Base-by-base conservation (phyloP, 2,113 vertebrate species). In the Scomber colias region DNA sequence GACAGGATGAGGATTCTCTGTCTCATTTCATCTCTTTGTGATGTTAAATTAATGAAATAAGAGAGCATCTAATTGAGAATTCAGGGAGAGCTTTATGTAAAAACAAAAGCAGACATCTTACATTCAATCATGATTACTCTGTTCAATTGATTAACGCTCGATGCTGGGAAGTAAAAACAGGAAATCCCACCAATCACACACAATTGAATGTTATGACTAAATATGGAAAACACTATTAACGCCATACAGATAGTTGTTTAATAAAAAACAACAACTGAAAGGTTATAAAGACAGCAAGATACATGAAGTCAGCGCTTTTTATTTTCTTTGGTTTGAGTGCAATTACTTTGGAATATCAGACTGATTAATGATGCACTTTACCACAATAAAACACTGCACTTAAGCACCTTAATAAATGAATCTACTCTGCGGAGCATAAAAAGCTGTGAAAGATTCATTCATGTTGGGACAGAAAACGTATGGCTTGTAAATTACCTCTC, bases 391-490 rank as follows among this genome's bases (percentile, higher is more conserved):
- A 72, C 62, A 30, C 51, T 31, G 19, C 19, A 40, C 31, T 35
- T 24, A 12, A 66, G 13, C 19, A 53, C n/a, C 21, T 75, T 57
- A 14, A 61, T 77, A n/a, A 64, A 66, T 35, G 62, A 44, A 79
- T 66, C 40, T n/a, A 17, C 24, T 63, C 55, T 2, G 48, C 27
- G 24, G 11, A 62, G 78, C 60, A 63, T 45, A 30, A 53, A 78
- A 79, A 55, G 17, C 50, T 50, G 31, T 40, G 46, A 69, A 49
- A 62, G 30, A 66, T 56, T 40, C 0, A 69, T 55, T 68, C 40
- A 48, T 5, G 30, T 14, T 3, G 15, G 6, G 17, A 50, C 14
- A 19, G 60, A 61, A 14, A 71, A 9, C 35, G 5, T 2, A 7
- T 15, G 30, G 13, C n/a, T n/a, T 49, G 35, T 48, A 71, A 77